Evolutionary conservation across 1,140 invertebrate species (phyloP).

Genomic region (Pachypsylla venusta): DNA sequence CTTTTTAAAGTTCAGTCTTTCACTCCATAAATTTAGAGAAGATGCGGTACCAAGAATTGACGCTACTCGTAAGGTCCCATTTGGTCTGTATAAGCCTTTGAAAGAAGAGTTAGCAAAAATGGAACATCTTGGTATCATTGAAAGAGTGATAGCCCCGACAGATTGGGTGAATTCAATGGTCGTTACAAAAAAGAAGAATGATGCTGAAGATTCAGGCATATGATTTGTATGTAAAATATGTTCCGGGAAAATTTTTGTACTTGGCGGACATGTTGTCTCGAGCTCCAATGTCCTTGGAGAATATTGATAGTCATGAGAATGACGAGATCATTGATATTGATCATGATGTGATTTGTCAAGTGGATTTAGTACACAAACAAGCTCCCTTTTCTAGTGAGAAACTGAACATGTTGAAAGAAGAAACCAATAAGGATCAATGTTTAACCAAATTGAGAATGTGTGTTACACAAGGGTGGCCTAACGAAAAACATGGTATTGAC

Average conservation of each 20-base stretch:
- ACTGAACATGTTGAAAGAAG: constrained; percentile 23
- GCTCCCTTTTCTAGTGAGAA: constrained; percentile 18
- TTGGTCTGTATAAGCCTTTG: no score
- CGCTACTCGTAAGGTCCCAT: no score
- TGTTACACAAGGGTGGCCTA: constrained; percentile 21
- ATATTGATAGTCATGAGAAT: constrained; percentile 18
- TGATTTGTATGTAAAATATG: constrained; percentile 30
- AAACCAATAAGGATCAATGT: constrained; percentile 23
- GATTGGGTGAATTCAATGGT: no score
- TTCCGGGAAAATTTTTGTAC: constrained; percentile 17
- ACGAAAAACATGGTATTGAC: constrained; percentile 23
- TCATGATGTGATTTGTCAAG: constrained; percentile 17
- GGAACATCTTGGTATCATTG: no score
- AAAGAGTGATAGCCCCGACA: no score
- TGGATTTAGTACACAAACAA: constrained; percentile 18
- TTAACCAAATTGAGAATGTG: constrained; percentile 16
- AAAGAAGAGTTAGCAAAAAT: no score
- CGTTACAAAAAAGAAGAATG: no score
- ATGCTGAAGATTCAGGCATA: constrained; percentile 29
- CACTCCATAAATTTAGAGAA: no score
- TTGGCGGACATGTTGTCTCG: constrained; percentile 31
- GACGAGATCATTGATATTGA: constrained; percentile 26
- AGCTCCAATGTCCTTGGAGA: constrained; percentile 25
- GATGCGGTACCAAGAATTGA: no score
- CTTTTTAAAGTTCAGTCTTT: no score